Base-by-base conservation (phyloP, 2,797 vertebrate genomes). In the Bucorvus abyssinicus region DNA sequence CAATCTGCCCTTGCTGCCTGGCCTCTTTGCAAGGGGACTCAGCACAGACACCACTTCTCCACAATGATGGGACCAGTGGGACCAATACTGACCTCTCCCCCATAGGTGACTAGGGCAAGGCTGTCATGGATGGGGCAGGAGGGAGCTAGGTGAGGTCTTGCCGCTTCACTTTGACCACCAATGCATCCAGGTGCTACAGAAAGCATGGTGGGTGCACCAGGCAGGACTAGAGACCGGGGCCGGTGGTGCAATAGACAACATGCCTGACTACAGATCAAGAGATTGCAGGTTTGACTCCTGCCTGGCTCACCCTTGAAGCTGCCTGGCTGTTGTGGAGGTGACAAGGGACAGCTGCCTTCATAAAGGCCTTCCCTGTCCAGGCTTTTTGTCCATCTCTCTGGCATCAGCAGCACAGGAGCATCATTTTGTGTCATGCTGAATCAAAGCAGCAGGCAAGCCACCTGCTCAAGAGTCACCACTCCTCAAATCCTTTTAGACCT, bases 191-290 rank as follows among this genome's bases (percentile, higher is more conserved):
- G 38, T 40, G 38, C 38, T 40, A 40, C 38, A 40, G 38, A 40
- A 40, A 40, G 38, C 38, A 40, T 40, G 38, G 38, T 9, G 16
- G 13, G 52, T 16, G 7, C 61, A 21, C 16, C 11, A 24, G 30
- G 6, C 11, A 22, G 26, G 22, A 17, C 19, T 26, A 61, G 26
- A 14, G 53, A 10, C 23, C 26, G 32, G 95, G 96, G 94, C 95
- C 97, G 96, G 97, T 97, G 95, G 92, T 89, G 94, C 96, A 97
- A 95, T 97, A 96, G 97, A 97, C 96, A 98, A 98, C 92, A 97
- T 94, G 92, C 97, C 97, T 98, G 97, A 98, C 97, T 63, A 40
- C 5, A 5, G 57, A 76, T 67, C 36, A 68, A n/a, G n/a, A 50
- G 5, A 18, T 2, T 63, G 15, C 8, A 82, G 22, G 38, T 77